Percentiles rank a stretch among this genome's conserved stretches.
Evolutionary conservation across 2,113 vertebrate genomes (phyloP).

Genomic region (Rhea americana): DNA sequence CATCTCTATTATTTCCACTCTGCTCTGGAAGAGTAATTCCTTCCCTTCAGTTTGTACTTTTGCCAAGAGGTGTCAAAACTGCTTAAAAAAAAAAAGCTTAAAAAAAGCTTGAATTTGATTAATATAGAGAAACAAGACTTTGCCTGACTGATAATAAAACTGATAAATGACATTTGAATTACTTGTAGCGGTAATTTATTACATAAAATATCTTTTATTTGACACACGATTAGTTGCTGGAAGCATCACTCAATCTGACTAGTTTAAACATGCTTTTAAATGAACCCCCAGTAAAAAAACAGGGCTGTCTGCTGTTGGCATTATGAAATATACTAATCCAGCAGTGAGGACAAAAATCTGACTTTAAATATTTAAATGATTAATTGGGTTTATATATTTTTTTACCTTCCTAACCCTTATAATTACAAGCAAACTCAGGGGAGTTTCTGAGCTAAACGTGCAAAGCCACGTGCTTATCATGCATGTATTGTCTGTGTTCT

Average conservation of each 20-base stretch:
- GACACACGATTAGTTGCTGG: slow-evolving; percentile 88
- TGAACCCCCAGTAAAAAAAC: slow-evolving; percentile 76
- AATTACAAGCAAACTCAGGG: slow-evolving; percentile 76
- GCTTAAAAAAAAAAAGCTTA: slow-evolving; percentile 60
- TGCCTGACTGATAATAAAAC: slow-evolving; percentile 89
- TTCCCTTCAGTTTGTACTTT: slow-evolving; percentile 69
- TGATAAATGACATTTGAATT: slow-evolving; percentile 90
- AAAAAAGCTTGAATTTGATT: slow-evolving; percentile 84
- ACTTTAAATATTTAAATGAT: slow-evolving; percentile 83
- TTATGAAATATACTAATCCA: slow-evolving; percentile 80
- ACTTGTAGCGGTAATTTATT: slow-evolving; percentile 90
- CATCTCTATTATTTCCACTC: not conserved
- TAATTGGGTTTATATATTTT: slow-evolving; percentile 73
- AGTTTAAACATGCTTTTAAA: slow-evolving; percentile 85
- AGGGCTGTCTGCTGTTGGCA: slow-evolving; percentile 72
- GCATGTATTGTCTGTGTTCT: slow-evolving; percentile 29
- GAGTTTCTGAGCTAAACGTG: slow-evolving; percentile 75
- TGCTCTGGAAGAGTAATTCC: slow-evolving; percentile 53
- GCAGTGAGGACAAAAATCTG: slow-evolving; percentile 73
- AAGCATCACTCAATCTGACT: slow-evolving; percentile 87
- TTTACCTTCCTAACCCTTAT: slow-evolving; percentile 71
- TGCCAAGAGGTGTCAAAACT: slow-evolving; percentile 82
- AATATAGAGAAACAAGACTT: slow-evolving; percentile 89
- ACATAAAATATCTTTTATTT: slow-evolving; percentile 91
- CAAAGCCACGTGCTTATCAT: slow-evolving; percentile 51